Base-by-base conservation (phyloP, 2,113 vertebrate genomes). In the Tupaia chinensis region DNA sequence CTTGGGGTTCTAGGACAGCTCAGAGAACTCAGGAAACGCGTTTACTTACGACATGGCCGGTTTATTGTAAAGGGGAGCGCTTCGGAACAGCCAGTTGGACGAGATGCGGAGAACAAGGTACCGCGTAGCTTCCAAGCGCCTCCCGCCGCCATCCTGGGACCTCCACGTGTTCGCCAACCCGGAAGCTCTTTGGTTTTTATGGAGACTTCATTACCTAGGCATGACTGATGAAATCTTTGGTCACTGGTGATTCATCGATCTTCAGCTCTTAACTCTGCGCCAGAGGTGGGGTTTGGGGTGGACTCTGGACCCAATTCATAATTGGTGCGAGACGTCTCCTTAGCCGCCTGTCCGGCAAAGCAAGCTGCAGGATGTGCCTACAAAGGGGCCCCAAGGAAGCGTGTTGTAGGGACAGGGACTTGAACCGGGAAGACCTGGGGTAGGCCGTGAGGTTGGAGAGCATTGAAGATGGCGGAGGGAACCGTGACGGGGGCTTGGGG, bases 171-270 rank as follows among this genome's bases (percentile, higher is more conserved):
- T n/a, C 32, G 0, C 23, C 54, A 27, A 15, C 23, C 63, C 8
- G 1, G 32, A 66, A n/a, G 54, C 13, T 23, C 82, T 44, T 20
- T 44, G 44, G 25, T 6, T 27, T 60, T 17, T 29, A 2, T 54
- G 13, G 72, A 4, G 17, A 53, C 72, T 34, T 53, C 89, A 9
- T 14, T 29, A 56, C 69, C 20, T 9, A 13, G 79, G 10, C 3
- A 0, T 1, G 7, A 29, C 6, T 5, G 14, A 65, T 44, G 7
- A 23, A 25, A 7, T 58, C 13, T 17, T 6, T 2, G 69, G 27
- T 54, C 34, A 1, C 1, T 70, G 56, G 65, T 0, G 1, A 5
- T 11, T 0, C 2, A 11, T 15, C 10, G 2, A 25, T 34, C 32
- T 9, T 14, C 5, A 44, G 15, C 22, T 23, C 44, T 1, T 27